Base-by-base conservation (phyloP, 2,797 vertebrate genomes). In the Sylvilagus floridanus region DNA sequence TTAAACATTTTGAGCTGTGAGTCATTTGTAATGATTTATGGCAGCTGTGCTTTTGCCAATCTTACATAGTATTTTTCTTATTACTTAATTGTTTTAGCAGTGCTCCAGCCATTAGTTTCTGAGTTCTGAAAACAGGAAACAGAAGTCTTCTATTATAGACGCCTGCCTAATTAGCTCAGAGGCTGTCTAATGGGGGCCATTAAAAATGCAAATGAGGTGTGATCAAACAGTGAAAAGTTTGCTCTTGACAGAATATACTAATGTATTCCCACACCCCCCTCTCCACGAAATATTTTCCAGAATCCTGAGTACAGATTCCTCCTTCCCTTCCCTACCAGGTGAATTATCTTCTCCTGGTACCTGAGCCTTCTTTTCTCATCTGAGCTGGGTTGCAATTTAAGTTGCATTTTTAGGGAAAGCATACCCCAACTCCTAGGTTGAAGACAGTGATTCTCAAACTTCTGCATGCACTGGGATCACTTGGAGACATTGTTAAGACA, bases 191-290 rank as follows among this genome's bases (percentile, higher is more conserved):
- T 98, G 98, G 98, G 95, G 94, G 89, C 98, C 98, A 98, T 98
- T 98, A 98, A 98, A 98, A 98, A 98, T 98, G 98, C 97, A 98
- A 98, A 98, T 98, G 97, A 98, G 97, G 93, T 98, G 95, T 98
- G 98, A 98, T 98, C 98, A 98, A 98, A 98, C 96, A 97, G 96
- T 96, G 96, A 96, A 97, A 98, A 98, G 93, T 98, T 98, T 98
- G 98, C 97, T 98, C 98, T 97, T 98, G 98, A 98, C 96, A 98
- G 96, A 97, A 87, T 98, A 96, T 97, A 97, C 89, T 98, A 97
- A 98, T 97, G 97, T 79, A 86, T 97, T 97, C 9, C n/a, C 42
- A 17, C 19, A 16, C 6, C 91, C 78, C n/a, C 42, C 42, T 47
- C 52, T n/a, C 73, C 42, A 60, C 84, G 69, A 71, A 96, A 97